Conservation (phyloP, 2,113 vertebrate species). For the Turdus rufiventris region DNA sequence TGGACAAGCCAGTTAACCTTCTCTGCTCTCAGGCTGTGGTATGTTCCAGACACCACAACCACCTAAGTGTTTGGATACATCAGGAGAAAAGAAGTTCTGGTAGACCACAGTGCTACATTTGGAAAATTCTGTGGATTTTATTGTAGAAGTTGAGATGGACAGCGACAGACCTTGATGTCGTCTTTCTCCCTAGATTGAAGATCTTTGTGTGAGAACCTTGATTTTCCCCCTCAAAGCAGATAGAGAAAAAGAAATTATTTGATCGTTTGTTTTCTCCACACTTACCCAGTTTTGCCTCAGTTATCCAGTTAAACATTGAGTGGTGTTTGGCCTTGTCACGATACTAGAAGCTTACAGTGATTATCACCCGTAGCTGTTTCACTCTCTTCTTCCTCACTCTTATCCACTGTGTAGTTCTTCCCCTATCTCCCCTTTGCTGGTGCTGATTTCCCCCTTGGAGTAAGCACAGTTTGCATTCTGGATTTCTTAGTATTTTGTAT, state of each 20-base stretch:
- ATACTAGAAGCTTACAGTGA: background rate
- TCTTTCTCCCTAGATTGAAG: background rate
- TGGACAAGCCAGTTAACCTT: background rate
- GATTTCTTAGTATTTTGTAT: background rate
- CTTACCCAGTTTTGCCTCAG: background rate
- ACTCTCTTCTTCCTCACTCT: background rate
- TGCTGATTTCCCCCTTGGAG: background rate
- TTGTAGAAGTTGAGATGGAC: background rate
- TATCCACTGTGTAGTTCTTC: background rate
- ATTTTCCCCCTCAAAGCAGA: background rate
- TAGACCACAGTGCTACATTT: background rate
- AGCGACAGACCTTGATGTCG: background rate
- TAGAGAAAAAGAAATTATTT: background rate
- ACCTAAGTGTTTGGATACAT: background rate
- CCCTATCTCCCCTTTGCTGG: background rate
- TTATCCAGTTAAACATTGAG: background rate
- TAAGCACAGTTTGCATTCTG: background rate
- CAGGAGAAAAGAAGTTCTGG: background rate
- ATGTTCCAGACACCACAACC: background rate
- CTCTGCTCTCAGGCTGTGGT: background rate
- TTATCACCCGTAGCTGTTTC: background rate
- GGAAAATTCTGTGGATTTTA: background rate
- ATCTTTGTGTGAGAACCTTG: background rate
- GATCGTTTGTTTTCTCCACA: background rate
- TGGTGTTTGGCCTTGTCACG: background rate